Conservation (phyloP, 2,113 vertebrate species). For the Vidua chalybeata region DNA sequence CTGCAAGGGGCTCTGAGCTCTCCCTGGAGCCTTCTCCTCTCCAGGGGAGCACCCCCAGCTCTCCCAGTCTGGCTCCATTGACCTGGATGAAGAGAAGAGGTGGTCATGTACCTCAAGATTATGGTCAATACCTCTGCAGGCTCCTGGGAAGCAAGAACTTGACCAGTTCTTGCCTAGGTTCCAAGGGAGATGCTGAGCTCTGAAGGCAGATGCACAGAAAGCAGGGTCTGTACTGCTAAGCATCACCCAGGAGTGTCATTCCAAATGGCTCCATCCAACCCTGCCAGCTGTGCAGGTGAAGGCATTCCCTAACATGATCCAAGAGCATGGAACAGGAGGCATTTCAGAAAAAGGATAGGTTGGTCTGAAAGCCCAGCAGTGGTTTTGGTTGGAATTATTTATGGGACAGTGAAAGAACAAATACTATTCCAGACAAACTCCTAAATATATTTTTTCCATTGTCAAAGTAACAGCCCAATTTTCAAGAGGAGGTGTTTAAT, state of each 20-base stretch:
- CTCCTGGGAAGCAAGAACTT: neutral
- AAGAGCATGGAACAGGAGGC: neutral
- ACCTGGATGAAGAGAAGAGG: neutral
- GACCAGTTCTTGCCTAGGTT: neutral
- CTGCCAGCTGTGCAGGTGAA: neutral
- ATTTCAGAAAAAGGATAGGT: neutral
- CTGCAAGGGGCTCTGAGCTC: fast-evolving
- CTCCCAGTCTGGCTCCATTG: neutral
- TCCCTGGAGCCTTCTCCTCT: neutral
- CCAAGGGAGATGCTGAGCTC: neutral
- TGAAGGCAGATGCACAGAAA: neutral
- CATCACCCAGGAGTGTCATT: neutral
- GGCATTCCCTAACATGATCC: neutral
- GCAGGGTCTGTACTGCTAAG: neutral
- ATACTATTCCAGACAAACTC: neutral
- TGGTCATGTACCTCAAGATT: neutral
- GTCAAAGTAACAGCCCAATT: neutral
- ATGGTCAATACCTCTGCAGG: neutral
- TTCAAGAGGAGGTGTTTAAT: neutral
- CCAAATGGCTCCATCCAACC: neutral
- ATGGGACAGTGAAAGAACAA: neutral
- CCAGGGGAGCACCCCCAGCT: neutral
- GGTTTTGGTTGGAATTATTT: neutral
- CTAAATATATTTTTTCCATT: neutral
- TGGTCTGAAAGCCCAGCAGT: neutral